These are phyloP conservation scores for Neolamprologus caudopunctatus DNA, from an alignment of 2,113 vertebrate genomes.

Conservation along the genomic window DNA sequence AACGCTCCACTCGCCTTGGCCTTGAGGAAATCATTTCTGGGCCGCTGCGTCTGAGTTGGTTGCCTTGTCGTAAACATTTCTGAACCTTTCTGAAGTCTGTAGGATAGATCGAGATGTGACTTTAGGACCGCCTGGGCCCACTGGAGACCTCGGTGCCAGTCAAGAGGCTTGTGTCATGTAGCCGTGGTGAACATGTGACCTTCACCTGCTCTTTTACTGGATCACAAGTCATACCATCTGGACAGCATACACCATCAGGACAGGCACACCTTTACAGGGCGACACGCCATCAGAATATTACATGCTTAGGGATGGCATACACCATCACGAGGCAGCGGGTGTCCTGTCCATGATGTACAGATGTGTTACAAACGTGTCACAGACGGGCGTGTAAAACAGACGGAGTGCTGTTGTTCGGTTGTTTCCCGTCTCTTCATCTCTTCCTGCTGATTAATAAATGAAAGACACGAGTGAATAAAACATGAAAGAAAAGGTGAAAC, in stretches of 20 bases:
- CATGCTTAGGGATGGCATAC: neutral
- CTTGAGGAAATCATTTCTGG: neutral
- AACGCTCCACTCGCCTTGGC: neutral
- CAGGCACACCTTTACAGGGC: neutral
- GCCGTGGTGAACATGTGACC: neutral
- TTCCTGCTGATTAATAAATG: neutral
- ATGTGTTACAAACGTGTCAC: neutral
- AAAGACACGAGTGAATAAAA: neutral
- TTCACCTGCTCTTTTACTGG: neutral
- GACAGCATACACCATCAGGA: neutral
- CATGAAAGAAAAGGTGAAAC: neutral
- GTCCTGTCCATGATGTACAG: neutral
- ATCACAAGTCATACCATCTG: accelerated
- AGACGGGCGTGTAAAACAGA: neutral
- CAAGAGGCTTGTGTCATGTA: neutral
- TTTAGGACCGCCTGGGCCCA: neutral
- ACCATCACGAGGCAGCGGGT: neutral
- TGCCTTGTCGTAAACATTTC: neutral
- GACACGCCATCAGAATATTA: neutral
- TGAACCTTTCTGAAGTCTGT: neutral
- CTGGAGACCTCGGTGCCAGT: neutral
- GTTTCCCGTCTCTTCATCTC: neutral
- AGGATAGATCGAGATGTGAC: accelerated
- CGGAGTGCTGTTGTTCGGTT: neutral
- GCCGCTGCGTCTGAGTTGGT: neutral